These are phyloP conservation scores for Buteo buteo DNA, from an alignment of 2,113 vertebrate species.

Conservation along the genomic window DNA sequence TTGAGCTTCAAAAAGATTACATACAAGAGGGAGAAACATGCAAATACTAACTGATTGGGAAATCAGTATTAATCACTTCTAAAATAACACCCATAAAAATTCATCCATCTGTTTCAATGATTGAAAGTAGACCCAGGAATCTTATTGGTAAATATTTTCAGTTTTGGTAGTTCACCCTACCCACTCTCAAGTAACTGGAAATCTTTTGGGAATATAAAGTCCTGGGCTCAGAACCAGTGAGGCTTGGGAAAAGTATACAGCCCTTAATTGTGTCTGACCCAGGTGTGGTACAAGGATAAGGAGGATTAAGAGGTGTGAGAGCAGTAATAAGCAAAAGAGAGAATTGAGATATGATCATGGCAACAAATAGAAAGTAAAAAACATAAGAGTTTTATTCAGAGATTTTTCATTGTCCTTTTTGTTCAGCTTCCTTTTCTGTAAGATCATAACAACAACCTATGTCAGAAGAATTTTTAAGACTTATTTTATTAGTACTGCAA, in stretches of 20 bases:
- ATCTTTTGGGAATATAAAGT: background rate
- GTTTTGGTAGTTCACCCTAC: background rate
- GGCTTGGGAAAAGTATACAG: background rate
- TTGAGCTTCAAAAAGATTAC: background rate
- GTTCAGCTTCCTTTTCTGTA: background rate
- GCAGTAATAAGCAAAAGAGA: background rate
- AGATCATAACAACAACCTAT: rapidly evolving
- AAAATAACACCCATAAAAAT: background rate
- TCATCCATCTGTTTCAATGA: background rate
- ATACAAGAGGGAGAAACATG: background rate
- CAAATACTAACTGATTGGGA: background rate
- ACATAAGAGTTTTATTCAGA: background rate
- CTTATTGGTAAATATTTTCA: background rate
- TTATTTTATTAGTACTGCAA: background rate
- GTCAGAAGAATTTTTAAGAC: background rate
- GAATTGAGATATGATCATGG: background rate
- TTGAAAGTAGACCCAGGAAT: background rate
- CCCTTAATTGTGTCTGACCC: background rate
- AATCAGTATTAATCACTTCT: background rate
- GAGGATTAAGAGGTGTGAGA: background rate
- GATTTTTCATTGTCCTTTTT: background rate
- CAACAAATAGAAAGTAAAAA: background rate
- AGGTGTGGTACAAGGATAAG: background rate
- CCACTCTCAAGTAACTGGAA: background rate
- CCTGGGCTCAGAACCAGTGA: background rate